Percentiles rank a stretch among this genome's conserved stretches.
phyloP scores from a whole-genome alignment of 37 sponge, comb jelly and placozoan genomes.

The Halichondria panicea region DNA sequence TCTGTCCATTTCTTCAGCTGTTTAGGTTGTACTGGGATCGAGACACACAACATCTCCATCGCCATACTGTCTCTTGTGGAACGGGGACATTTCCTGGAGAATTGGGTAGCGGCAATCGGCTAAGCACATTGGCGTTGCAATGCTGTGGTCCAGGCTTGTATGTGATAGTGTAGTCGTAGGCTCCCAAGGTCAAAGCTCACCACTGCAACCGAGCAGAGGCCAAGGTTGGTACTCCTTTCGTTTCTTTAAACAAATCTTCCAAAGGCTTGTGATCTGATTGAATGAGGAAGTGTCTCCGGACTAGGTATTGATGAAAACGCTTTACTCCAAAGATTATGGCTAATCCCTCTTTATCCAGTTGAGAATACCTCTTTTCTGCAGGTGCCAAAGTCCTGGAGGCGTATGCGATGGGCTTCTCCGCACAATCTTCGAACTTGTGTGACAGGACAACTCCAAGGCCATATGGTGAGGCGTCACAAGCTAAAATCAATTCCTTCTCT shows the following conservation, averaged over 20 bases:
- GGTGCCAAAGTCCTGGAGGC: conserved; percentile 3
- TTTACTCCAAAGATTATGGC: conserved; percentile 36
- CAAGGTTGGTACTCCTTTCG: conserved; percentile 15
- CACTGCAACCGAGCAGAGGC: conserved; percentile 27
- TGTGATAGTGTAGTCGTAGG: conserved; percentile 30
- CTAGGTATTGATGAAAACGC: conserved; percentile 32
- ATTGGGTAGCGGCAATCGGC: conserved; percentile 35
- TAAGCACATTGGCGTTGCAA: conserved; percentile 37
- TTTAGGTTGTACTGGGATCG: no score
- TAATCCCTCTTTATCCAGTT: conserved; percentile 16
- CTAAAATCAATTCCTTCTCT: not conserved
- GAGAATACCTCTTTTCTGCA: conserved; percentile 11
- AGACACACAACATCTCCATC: no score
- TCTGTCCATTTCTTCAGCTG: no score
- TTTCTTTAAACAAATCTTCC: conserved; percentile 9
- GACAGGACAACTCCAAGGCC: conserved; percentile 30
- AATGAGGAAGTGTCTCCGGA: conserved; percentile 8
- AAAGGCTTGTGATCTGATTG: conserved; percentile 45
- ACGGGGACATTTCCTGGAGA: no score
- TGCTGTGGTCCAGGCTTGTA: conserved; percentile 27
- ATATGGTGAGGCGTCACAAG: conserved; percentile 40
- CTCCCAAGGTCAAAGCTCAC: conserved; percentile 30
- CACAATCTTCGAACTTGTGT: conserved; percentile 12
- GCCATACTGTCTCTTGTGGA: no score
- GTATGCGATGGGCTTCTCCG: conserved; percentile 12